Percentiles rank a stretch among this genome's conserved stretches.
Conservation (phyloP, 2,888 invertebrate genomes). For the Athalia circularis region DNA sequence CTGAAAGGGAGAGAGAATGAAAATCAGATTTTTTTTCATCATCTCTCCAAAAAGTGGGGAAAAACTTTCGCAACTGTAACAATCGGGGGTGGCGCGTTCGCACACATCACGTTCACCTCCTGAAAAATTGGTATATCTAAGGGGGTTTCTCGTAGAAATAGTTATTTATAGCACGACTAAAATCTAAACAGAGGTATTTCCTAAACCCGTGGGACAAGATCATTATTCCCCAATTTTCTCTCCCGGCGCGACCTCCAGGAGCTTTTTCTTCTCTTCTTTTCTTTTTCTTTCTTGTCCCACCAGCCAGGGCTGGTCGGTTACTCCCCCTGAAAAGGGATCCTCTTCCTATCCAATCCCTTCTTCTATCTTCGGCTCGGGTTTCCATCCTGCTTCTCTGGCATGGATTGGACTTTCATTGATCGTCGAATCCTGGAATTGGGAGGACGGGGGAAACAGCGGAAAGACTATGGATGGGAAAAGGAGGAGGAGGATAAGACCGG, state of each 20-base stretch:
- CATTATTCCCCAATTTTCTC: slow-evolving; percentile 58
- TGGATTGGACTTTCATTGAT: slow-evolving; percentile 50
- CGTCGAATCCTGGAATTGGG: slow-evolving; percentile 39
- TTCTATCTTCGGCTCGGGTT: slow-evolving; percentile 13
- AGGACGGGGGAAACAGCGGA: background rate
- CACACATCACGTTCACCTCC: too few species aligned
- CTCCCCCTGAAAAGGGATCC: slow-evolving; percentile 30
- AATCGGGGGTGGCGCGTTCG: too few species aligned
- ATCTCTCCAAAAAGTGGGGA: too few species aligned
- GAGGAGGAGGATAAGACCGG: background rate
- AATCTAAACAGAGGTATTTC: slow-evolving; percentile 27
- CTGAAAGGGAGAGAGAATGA: too few species aligned
- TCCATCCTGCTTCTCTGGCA: background rate
- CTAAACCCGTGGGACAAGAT: slow-evolving; percentile 46
- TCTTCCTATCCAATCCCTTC: slow-evolving; percentile 16
- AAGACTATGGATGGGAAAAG: background rate
- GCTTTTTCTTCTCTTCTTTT: background rate
- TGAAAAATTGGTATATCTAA: too few species aligned
- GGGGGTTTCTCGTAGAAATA: background rate
- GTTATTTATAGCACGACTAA: slow-evolving; percentile 22
- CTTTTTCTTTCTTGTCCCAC: background rate
- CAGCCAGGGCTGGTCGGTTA: too few species aligned
- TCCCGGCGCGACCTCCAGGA: slow-evolving; percentile 1
- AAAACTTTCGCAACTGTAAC: too few species aligned
- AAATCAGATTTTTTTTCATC: too few species aligned